These are phyloP conservation scores for Pipra filicauda DNA, from an alignment of 2,113 vertebrate genomes.

Conservation along the genomic window DNA sequence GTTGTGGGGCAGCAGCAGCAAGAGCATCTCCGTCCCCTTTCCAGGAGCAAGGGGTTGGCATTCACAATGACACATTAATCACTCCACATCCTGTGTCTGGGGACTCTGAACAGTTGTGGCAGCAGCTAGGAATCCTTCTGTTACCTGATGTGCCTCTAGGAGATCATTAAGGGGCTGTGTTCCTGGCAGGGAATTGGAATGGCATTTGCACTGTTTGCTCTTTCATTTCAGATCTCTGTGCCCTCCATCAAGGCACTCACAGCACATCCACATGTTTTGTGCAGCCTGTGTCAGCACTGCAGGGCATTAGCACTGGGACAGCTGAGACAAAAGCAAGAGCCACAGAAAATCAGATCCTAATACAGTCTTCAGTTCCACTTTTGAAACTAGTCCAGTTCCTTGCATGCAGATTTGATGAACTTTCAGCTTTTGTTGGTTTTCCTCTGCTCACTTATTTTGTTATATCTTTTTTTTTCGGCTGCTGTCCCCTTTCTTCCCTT, in stretches of 20 bases:
- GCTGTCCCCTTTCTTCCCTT: neutral
- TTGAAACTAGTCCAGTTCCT: neutral
- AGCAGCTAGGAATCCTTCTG: neutral
- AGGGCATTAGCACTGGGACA: neutral
- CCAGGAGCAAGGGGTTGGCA: neutral
- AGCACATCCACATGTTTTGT: neutral
- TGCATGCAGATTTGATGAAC: neutral
- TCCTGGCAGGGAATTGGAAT: neutral
- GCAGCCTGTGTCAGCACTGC: neutral
- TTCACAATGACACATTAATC: neutral
- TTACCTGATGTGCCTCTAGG: neutral
- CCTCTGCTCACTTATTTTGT: neutral
- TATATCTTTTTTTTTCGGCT: neutral
- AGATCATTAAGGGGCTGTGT: neutral
- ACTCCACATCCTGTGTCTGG: neutral
- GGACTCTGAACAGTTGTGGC: neutral
- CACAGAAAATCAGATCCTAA: neutral
- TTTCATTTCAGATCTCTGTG: neutral
- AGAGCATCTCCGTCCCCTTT: neutral
- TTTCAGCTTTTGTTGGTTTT: neutral
- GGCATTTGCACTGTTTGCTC: neutral
- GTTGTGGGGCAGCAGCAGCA: slow-evolving; percentile 5
- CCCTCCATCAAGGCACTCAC: neutral
- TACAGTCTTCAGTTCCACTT: neutral
- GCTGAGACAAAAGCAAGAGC: neutral